A percentile compares a stretch with the other conserved stretches of the same genome.
phyloP scores from a whole-genome alignment of 2,797 vertebrate species.

The Pantherophis vulpinus region DNA sequence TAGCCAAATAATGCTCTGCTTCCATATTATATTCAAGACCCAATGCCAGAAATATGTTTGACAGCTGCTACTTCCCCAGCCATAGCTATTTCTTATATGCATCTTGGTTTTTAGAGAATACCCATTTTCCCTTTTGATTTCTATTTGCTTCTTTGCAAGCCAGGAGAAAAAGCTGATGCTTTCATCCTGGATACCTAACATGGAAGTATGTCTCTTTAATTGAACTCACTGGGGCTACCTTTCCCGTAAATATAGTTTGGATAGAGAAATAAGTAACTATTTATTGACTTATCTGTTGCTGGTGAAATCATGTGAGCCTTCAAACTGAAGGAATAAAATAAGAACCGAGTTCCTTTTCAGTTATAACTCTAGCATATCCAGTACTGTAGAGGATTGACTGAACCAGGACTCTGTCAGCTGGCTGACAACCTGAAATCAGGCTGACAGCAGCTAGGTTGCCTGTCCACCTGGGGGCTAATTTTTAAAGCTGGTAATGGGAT shows the following conservation, averaged over 20 bases:
- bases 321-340: neutral
- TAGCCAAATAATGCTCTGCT: neutral
- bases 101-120: rapidly evolving
- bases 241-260: neutral
- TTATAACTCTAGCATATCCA: neutral
- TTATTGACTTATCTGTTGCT: neutral
- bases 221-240: neutral
- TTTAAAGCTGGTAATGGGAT: conserved; percentile 49
- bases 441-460: conserved; percentile 45
- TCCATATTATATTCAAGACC: neutral
- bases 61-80: neutral
- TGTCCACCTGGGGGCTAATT: conserved; percentile 31
- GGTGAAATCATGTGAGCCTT: neutral
- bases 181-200: neutral
- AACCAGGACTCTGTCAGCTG: conserved; percentile 26
- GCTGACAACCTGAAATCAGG: conserved; percentile 48
- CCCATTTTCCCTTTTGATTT: neutral
- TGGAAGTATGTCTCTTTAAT: neutral
- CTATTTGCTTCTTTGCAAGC: neutral
- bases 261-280: neutral
- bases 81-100: neutral
- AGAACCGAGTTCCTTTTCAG: rapidly evolving
- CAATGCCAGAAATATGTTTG: neutral
- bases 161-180: neutral
- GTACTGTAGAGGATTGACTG: neutral